Conservation (phyloP, 2,113 vertebrate species). For the Rhombomys opimus region DNA sequence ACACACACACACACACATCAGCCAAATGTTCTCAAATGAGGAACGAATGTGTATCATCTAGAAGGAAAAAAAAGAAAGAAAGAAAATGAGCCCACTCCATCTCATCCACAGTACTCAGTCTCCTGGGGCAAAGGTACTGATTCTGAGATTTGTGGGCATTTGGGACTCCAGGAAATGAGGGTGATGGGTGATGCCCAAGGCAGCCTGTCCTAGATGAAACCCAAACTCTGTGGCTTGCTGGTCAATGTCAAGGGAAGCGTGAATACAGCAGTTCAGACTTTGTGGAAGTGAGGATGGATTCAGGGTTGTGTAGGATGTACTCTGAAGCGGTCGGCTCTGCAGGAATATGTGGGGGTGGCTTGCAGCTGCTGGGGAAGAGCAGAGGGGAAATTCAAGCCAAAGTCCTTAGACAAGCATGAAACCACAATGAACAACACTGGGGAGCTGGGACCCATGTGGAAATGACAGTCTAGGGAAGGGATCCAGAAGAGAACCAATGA, state of each 20-base stretch:
- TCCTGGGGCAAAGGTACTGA: background rate
- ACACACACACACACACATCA: background rate
- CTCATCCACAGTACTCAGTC: background rate
- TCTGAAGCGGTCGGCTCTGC: background rate
- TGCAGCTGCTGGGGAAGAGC: background rate
- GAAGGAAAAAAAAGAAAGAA: background rate
- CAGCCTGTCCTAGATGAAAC: background rate
- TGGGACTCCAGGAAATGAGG: background rate
- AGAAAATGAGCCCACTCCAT: background rate
- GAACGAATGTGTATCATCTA: background rate
- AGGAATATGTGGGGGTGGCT: background rate
- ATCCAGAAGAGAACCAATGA: fast-evolving
- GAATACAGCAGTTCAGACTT: background rate
- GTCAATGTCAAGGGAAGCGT: too few species aligned
- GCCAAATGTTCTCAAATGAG: background rate
- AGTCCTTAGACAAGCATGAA: background rate
- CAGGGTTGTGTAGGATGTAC: background rate
- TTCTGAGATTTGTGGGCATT: background rate
- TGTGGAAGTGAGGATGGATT: background rate
- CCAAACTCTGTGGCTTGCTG: background rate
- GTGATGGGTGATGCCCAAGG: background rate
- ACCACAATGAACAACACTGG: fast-evolving
- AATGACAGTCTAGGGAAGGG: too few species aligned
- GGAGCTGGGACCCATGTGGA: fast-evolving
- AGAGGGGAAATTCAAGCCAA: background rate